Base-by-base conservation (phyloP, 2,113 vertebrate genomes). In the Galbula dea region DNA sequence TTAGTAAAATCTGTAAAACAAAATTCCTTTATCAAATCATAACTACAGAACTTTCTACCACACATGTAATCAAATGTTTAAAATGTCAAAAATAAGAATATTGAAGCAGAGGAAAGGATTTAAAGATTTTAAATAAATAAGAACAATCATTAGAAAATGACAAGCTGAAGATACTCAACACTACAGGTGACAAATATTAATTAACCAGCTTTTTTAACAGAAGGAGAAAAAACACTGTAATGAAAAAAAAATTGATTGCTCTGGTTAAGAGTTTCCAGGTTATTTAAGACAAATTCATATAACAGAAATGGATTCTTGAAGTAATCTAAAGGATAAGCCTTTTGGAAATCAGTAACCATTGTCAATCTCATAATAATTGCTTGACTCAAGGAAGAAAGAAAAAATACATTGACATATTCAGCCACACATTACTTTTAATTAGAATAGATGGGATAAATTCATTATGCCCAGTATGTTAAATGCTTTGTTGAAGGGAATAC, bases 141-240 rank as follows among this genome's bases (percentile, higher is more conserved):
- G 96, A 97, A 88, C 62, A 96, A 57, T 91, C 68, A 94, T 96
- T 96, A 91, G 22, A 75, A 67, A 93, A 89, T 21, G 34, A 80
- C 77, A 36, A 51, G 52, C n/a, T 91, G 93, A 94, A 94, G 95
- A 90, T 86, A 17, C 34, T 16, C 46, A 94, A 78, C 32, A 65
- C 12, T 85, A 37, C 29, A 27, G n/a, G 49, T 66, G 57, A 27
- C 84, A 97, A 96, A 92, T 36, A 92, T 34, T 86, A 96, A 97
- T 94, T 94, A 93, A 80, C 39, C 29, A 43, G 78, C 37, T 91
- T 91, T 30, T 91, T 71, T 41, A 77, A 43, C 34, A 77, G 36
- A 79, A 83, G 45, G 29, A 36, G 8, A 81, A 83, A 37, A 52
- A 58, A 2, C 4, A 10, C 4, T 19, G 6, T 14, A 61, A 37